A percentile compares a stretch with the other conserved stretches of the same genome.
phyloP scores from a whole-genome alignment of 2,113 vertebrate genomes.

The rabbit (Oryctolagus cuniculus) region mOryCun1.1 NC_091447.1:40413001-40413500 shows the following conservation, averaged over 20 bases:
- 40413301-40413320: constrained; percentile 52
- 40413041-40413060: constrained; percentile 24
- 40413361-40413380: constrained; percentile 73
- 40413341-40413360: constrained; percentile 55
- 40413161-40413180: constrained; percentile 26
- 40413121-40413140: constrained; percentile 59
- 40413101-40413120: constrained; percentile 28
- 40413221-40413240: constrained; percentile 41
- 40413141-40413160: constrained; percentile 46
- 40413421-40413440: neutral
- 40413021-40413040: constrained; percentile 14
- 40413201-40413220: neutral
- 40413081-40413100: constrained; percentile 51
- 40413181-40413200: constrained; percentile 35
- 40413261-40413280: constrained; percentile 48
- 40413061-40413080: constrained; percentile 57
- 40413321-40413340: constrained; percentile 51
- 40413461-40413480: neutral
- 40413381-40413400: constrained; percentile 34
- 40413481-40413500: constrained; percentile 17
- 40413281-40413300: constrained; percentile 2
- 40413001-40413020: neutral
- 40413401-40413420: constrained; percentile 55
- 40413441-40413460: constrained; percentile 21
- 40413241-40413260: neutral